These are phyloP conservation scores for Leucoma salicis DNA, from an alignment of 2,888 invertebrate species.

Conservation along the genomic window DNA sequence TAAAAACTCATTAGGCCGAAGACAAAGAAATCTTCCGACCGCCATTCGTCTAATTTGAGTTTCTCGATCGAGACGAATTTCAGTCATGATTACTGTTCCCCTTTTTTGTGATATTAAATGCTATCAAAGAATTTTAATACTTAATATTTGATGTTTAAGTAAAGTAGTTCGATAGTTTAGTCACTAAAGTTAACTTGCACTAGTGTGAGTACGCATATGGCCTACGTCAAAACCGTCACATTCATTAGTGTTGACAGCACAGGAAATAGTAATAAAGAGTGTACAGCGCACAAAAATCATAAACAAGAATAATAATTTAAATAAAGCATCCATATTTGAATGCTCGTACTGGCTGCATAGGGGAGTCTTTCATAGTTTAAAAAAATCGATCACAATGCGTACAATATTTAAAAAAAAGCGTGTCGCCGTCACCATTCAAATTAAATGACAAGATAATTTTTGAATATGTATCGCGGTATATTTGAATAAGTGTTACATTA, in stretches of 20 bases:
- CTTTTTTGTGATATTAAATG: constrained; percentile 66
- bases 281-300: constrained; percentile 61
- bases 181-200: constrained; percentile 8
- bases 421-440: constrained; percentile 70
- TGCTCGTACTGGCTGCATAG: constrained; percentile 56
- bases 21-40: constrained; percentile 78
- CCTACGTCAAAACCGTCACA: constrained; percentile 59
- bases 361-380: constrained; percentile 52
- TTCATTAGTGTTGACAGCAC: constrained; percentile 72
- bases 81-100: constrained; percentile 65
- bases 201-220: constrained; percentile 45
- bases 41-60: constrained; percentile 78
- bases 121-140: constrained; percentile 57
- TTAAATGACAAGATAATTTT: constrained; percentile 71
- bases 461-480: constrained; percentile 74
- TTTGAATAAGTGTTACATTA: constrained; percentile 81
- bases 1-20: constrained; percentile 82
- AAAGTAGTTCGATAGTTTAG: constrained; percentile 26
- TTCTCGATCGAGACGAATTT: constrained; percentile 77
- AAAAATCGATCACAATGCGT: constrained; percentile 56
- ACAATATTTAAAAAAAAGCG: constrained; percentile 56
- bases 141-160: constrained; percentile 36
- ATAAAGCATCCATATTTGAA: constrained; percentile 68
- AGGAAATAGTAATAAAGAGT: constrained; percentile 70
- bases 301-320: constrained; percentile 68